phyloP scores from a whole-genome alignment of 2,797 vertebrate genomes.

The Hoplostethus mediterraneus region DNA sequence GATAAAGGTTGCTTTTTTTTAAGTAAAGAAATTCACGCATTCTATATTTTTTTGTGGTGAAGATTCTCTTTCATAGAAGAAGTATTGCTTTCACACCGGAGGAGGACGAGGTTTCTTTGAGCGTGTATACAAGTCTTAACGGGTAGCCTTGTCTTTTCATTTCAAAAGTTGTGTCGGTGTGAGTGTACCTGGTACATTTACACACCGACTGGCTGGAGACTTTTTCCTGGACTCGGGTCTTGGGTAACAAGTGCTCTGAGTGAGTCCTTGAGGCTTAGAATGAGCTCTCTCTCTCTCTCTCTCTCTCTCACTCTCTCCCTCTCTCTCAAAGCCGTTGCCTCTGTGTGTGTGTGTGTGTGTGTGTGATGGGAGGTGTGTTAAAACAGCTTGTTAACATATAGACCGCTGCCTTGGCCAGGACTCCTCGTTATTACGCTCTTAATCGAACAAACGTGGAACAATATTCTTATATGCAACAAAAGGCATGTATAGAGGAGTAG shows the following conservation, averaged over 20 bases:
- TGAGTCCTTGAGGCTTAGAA: slow-evolving; percentile 10
- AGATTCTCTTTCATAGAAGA: slow-evolving; percentile 17
- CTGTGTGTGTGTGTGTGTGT: slow-evolving; percentile 28
- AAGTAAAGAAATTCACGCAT: slow-evolving; percentile 1
- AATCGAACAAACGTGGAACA: not conserved
- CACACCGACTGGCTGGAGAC: not conserved
- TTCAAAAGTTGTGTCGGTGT: not conserved
- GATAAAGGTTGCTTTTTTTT: slow-evolving; percentile 4
- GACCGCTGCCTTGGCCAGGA: slow-evolving; percentile 59
- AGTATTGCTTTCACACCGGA: slow-evolving; percentile 6
- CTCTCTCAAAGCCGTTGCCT: not conserved
- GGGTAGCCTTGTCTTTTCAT: not conserved
- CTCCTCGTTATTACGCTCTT: slow-evolving; percentile 63
- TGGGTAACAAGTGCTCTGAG: slow-evolving; percentile 35
- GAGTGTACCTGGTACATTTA: slow-evolving; percentile 6
- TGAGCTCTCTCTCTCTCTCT: not conserved
- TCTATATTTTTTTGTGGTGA: not conserved
- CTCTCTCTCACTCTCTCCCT: slow-evolving; percentile 1
- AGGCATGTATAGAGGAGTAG: slow-evolving; percentile 21
- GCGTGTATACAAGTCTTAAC: slow-evolving; percentile 11
- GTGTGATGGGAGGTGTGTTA: slow-evolving; percentile 54
- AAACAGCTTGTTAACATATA: slow-evolving; percentile 78
- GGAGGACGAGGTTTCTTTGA: slow-evolving; percentile 16
- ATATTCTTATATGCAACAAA: slow-evolving; percentile 17
- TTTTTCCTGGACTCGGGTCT: slow-evolving; percentile 1